Evolutionary conservation across 2,888 invertebrate species (phyloP).

Genomic region (Heliconius ismenius): DNA sequence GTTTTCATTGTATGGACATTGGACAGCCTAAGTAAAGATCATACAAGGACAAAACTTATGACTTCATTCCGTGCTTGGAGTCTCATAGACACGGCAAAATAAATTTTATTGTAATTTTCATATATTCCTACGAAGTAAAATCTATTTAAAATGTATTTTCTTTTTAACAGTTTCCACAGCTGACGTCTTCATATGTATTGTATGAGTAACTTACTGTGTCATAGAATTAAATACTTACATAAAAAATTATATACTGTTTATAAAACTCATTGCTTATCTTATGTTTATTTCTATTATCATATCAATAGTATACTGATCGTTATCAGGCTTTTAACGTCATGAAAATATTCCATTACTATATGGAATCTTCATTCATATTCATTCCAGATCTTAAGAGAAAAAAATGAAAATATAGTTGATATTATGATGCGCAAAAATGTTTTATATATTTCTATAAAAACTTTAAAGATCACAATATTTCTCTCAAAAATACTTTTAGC

Average conservation of each 20-base stretch:
- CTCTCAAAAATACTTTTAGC: background rate
- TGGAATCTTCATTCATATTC: background rate
- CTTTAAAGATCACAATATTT: background rate
- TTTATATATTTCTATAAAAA: background rate
- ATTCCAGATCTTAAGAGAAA: background rate
- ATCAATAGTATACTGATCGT: conserved; percentile 10
- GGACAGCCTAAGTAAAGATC: background rate
- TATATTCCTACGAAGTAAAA: too few relatives aligned
- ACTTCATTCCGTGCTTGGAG: too few relatives aligned
- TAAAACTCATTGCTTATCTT: conserved; percentile 1
- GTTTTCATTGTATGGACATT: background rate
- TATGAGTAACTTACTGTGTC: too few relatives aligned
- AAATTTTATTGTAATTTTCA: background rate
- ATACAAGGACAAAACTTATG: background rate
- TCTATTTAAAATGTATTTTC: too few relatives aligned
- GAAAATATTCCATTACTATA: conserved; percentile 23
- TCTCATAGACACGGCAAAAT: background rate
- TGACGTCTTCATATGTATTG: too few relatives aligned
- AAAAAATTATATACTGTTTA: background rate
- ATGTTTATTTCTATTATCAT: conserved; percentile 18
- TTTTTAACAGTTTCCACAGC: too few relatives aligned
- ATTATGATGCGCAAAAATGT: background rate
- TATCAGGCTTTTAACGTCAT: conserved; percentile 2
- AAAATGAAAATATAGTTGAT: background rate
- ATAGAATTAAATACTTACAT: background rate